Evolutionary conservation across 1,140 invertebrate species (phyloP).

Genomic region (Elysia chlorotica): DNA sequence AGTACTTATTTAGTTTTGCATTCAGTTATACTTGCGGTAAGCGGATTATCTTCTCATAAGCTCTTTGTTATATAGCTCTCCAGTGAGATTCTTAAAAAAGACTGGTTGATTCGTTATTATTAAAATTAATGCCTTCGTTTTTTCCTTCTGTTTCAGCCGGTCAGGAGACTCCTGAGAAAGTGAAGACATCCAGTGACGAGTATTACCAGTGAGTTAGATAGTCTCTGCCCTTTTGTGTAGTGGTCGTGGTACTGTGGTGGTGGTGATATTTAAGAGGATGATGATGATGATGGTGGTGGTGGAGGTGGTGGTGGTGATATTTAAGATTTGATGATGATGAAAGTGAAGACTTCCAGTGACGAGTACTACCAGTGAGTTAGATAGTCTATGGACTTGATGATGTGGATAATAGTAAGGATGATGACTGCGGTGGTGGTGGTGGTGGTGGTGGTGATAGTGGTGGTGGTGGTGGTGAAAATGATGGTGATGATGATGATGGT

Average conservation of each 20-base stretch:
- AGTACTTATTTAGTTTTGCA: neutral
- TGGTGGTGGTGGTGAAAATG: neutral
- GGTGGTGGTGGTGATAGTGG: neutral
- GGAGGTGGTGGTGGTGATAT: neutral
- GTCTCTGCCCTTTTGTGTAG: neutral
- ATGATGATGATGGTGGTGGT: neutral
- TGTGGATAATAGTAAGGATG: neutral
- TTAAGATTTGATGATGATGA: neutral
- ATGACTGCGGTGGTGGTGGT: too few species aligned
- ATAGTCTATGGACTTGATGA: neutral
- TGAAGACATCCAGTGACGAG: slow-evolving; percentile 20
- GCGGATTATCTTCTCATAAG: neutral
- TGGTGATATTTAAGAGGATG: too few species aligned
- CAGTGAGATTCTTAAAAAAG: neutral
- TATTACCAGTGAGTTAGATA: slow-evolving; percentile 26
- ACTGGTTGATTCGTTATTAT: neutral
- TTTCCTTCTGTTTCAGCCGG: neutral
- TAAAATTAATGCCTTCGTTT: neutral
- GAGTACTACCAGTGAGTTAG: slow-evolving; percentile 28
- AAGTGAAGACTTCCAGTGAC: slow-evolving; percentile 15
- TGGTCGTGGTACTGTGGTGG: neutral
- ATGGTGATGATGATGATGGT: neutral
- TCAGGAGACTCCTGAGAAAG: neutral
- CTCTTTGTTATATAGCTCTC: neutral
- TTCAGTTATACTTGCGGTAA: neutral